phyloP scores from a whole-genome alignment of 2,113 vertebrate genomes.

The Turdus rufiventris region DNA sequence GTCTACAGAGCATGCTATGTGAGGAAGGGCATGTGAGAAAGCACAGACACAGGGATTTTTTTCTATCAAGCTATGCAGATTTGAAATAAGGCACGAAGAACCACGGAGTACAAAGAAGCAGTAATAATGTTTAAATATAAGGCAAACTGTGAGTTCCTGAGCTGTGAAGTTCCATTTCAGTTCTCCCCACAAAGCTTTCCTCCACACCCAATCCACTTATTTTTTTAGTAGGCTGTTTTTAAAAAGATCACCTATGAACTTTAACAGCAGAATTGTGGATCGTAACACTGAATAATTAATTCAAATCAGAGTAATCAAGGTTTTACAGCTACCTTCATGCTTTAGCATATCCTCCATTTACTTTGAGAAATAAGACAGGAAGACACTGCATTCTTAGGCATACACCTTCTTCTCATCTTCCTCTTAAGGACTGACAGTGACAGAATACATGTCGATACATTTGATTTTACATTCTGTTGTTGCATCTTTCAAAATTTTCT shows the following conservation, averaged over 20 bases:
- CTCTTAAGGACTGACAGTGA: not conserved
- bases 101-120: accelerated
- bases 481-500: not conserved
- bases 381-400: not conserved
- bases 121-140: not conserved
- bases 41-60: not conserved
- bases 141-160: not conserved
- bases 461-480: not conserved
- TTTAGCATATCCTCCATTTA: not conserved
- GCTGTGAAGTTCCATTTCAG: not conserved
- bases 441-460: not conserved
- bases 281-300: not conserved
- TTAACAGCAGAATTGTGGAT: not conserved
- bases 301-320: not conserved
- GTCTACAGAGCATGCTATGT: not conserved
- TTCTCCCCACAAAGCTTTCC: accelerated
- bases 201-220: not conserved
- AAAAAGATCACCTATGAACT: not conserved
- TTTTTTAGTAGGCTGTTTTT: not conserved
- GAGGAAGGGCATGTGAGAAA: not conserved
- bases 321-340: not conserved
- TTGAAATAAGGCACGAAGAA: not conserved
- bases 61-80: not conserved
- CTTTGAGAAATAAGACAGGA: not conserved
- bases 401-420: not conserved